Conservation (phyloP, 2,797 vertebrate species). For the Premnoplex brunnescens region DNA sequence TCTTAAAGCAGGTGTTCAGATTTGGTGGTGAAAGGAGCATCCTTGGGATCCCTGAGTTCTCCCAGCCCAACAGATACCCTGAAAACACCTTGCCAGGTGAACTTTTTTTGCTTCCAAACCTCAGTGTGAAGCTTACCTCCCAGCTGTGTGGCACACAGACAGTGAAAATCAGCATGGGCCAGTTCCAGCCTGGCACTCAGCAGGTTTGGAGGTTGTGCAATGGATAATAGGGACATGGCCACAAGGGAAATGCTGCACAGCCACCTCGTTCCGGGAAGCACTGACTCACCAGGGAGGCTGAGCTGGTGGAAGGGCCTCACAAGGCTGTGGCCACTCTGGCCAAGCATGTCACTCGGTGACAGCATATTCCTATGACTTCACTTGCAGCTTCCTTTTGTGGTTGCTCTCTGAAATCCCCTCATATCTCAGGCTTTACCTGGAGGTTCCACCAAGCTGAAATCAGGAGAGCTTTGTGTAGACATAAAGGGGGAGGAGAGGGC, state of each 20-base stretch:
- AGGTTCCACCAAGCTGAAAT: background rate
- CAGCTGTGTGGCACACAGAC: background rate
- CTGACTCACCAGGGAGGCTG: background rate
- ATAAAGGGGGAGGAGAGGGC: background rate
- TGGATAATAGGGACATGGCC: background rate
- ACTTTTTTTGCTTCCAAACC: background rate
- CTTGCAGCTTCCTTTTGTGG: background rate
- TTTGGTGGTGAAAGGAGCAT: background rate
- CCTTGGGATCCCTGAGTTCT: background rate
- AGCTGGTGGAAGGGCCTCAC: background rate
- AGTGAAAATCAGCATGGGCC: background rate
- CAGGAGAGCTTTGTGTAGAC: background rate
- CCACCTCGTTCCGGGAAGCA: background rate
- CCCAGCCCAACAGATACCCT: background rate
- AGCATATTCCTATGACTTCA: background rate
- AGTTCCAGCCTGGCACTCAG: background rate
- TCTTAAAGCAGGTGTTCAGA: background rate
- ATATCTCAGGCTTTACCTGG: background rate
- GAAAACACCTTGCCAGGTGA: background rate
- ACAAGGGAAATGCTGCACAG: background rate
- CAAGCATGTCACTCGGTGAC: accelerated
- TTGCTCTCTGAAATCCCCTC: background rate
- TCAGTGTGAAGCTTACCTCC: background rate
- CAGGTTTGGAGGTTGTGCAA: background rate
- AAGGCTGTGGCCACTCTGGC: accelerated